Evolutionary conservation across 2,113 vertebrate genomes (phyloP).

Genomic region (Coryphaenoides rupestris): DNA sequence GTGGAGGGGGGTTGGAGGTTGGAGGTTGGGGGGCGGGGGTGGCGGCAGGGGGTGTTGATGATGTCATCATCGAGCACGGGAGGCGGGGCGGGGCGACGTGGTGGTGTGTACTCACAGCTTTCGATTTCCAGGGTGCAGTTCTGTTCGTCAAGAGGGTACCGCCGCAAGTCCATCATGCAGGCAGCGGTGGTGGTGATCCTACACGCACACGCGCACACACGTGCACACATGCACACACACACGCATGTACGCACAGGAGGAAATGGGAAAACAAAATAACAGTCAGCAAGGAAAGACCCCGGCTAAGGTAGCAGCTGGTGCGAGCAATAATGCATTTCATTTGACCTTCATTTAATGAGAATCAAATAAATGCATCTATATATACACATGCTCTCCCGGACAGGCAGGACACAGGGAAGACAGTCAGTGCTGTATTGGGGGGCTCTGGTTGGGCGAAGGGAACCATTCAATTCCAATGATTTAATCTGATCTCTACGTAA

Average conservation of each 20-base stretch:
- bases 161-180: constrained; percentile 96
- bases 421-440: neutral
- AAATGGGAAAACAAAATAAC: neutral
- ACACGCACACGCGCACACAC: constrained; percentile 14
- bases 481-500: too few species aligned
- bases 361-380: neutral
- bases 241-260: neutral
- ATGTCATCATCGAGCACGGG: too few species aligned
- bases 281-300: neutral
- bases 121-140: constrained; percentile 98
- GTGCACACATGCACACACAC: neutral
- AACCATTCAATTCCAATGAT: too few species aligned
- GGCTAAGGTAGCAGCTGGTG: neutral
- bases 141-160: constrained; percentile 94
- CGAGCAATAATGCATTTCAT: neutral
- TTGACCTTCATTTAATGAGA: neutral
- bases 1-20: too few species aligned
- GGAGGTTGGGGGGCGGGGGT: too few species aligned
- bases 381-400: too few species aligned
- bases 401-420: neutral
- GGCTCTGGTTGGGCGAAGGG: too few species aligned
- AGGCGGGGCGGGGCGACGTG: too few species aligned
- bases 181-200: constrained; percentile 97
- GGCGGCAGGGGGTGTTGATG: too few species aligned
- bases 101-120: constrained; percentile 88